phyloP scores from a whole-genome alignment of 2,797 vertebrate species.

The Liasis olivaceus region DNA sequence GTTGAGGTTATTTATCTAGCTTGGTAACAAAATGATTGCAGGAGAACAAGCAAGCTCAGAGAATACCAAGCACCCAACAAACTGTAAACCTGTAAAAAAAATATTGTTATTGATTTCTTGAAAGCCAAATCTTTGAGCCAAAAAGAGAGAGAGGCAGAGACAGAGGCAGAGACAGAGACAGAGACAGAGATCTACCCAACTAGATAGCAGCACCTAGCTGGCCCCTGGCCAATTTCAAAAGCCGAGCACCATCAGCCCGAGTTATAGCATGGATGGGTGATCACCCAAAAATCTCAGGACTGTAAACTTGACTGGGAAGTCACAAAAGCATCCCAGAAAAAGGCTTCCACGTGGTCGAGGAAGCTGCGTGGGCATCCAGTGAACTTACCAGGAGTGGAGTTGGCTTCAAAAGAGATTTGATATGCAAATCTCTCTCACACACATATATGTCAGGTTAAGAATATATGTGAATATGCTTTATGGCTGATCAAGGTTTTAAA shows the following conservation, averaged over 20 bases:
- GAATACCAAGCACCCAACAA: not conserved
- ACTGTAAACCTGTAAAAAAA: not conserved
- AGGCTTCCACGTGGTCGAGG: not conserved
- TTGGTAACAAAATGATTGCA: not conserved
- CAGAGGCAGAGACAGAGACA: not conserved
- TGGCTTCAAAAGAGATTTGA: not conserved
- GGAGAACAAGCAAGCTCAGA: not conserved
- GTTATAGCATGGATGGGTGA: not conserved
- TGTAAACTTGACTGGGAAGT: not conserved
- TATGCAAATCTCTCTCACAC: not conserved
- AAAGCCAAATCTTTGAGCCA: not conserved
- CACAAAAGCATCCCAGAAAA: not conserved
- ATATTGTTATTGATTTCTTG: not conserved
- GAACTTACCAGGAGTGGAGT: not conserved
- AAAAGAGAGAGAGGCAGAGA: too few relatives aligned
- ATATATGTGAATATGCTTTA: not conserved
- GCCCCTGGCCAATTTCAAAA: not conserved
- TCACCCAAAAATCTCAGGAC: not conserved
- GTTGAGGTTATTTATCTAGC: not conserved
- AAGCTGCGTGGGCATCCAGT: not conserved
- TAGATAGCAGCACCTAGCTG: not conserved
- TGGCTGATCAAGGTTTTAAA: not conserved
- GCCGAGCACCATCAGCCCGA: not conserved
- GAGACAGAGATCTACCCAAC: not conserved
- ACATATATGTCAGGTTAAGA: not conserved